Evolutionary conservation across 1,140 invertebrate species (phyloP), one percentile per base, ranked within the genome.

Genomic region (Brachionus rotundiformis): DNA sequence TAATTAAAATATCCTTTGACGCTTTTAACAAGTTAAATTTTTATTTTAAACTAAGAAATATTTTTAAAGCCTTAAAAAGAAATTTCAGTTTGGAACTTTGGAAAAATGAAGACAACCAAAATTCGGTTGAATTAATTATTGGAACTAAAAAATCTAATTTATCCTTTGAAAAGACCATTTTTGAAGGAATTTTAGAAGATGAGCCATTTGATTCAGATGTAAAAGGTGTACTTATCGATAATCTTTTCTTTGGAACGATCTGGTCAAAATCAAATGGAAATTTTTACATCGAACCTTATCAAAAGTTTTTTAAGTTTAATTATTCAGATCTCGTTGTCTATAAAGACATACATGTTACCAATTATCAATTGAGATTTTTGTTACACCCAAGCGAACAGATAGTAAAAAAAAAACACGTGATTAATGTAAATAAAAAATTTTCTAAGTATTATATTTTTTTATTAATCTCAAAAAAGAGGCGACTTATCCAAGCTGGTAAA

Each of bases 211-310:
- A 44, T 7, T 73, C 68, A 5, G 41, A 25, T 11, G 36, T 23
- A 13, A 23, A 8, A 41, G 68, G 68, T 2, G 23, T 27, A 25
- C 7, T 73, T 3, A 44, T 73, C 10, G 36, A 73, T 44, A 19
- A 44, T 13, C 10, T 16, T 27, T 73, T 73, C 44, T 73, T 44
- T 73, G 68, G 68, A 23, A 44, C 68, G 13, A 73, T 73, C 10
- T 44, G 25, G 25, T 44, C 68, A 44, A 73, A 73, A 13, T 1
- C 7, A 73, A 1, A 71, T 36, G 68, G 36, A 16, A 47, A 73
- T 27, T 73, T 25, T 73, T 19, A 25, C 7, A 44, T 73, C 3
- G 68, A 73, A 25, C 27, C 39, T 0, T 3, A 16, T 2, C 44
- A 73, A 73, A 7, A 5, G 13, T 44, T 73, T 11, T 23, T 25